Base-by-base conservation (phyloP, 2,797 vertebrate genomes). In the Muscicapa striata region DNA sequence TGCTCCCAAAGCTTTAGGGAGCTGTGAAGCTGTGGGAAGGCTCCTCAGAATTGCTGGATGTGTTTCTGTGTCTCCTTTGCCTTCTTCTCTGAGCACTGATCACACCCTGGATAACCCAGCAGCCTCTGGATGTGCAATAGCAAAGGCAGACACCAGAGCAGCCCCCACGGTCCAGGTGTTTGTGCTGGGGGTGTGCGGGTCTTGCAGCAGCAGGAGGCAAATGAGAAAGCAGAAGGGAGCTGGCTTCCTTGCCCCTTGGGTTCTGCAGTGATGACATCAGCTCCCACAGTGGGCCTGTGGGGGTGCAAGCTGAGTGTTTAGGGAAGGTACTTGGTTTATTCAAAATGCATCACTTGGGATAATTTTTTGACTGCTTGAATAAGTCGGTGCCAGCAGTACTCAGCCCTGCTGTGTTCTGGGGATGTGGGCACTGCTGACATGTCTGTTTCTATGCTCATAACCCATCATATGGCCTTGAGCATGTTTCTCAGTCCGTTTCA, bases 401-500 rank as follows among this genome's bases (percentile, higher is more conserved):
- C 41, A 72, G 32, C 62, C 19, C n/a, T 41, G n/a, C 58, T 73
- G 23, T 59, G 43, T 36, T 55, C 6, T 10, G 12, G 46, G 43
- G 36, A 48, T 0, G 0, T 43, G 49, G 62, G 38, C 38, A 45
- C 66, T 2, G 2, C 29, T 81, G 62, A 3, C 1, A 0, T 40
- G 18, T 68, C 41, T 58, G 26, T 66, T 30, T 51, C 32, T 29
- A 2, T 11, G 40, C 23, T 22, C 20, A 1, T 29, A 81, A 51
- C 40, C 77, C 82, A 26, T 63, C 2, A 5, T 1, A 2, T 26
- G 51, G 51, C 64, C 51, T 69, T 9, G 10, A 45, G 10, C 2
- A 0, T 3, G 1, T 76, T 76, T 67, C 41, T 87, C 27, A 15
- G 32, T 26, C 36, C 30, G 2, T 0, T 79, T 72, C 32, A 49